phyloP scores from a whole-genome alignment of 2,797 vertebrate genomes.

The Myiotriccus ornatus region DNA sequence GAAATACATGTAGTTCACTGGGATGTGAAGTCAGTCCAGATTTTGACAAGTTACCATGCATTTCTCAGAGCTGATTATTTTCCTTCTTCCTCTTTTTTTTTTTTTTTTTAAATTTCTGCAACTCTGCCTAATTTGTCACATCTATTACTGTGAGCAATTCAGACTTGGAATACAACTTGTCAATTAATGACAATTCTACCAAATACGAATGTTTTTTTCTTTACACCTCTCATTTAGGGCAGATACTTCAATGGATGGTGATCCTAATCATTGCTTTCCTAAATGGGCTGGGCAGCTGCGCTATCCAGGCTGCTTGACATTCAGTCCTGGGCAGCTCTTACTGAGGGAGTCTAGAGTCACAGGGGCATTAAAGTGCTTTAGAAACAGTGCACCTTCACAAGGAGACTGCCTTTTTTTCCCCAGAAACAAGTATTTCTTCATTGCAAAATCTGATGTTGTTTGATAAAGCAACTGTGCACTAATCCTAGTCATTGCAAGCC shows the following conservation, averaged over 20 bases:
- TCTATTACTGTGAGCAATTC: background rate
- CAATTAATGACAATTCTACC: accelerated
- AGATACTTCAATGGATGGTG: background rate
- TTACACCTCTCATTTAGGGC: background rate
- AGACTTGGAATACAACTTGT: background rate
- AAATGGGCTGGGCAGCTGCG: background rate
- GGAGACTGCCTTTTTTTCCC: background rate
- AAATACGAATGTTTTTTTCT: background rate
- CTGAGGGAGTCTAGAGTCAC: background rate
- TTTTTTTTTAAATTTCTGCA: background rate
- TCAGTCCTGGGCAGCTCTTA: accelerated
- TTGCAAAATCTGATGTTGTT: background rate
- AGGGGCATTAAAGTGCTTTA: background rate
- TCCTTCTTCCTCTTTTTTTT: too few species aligned
- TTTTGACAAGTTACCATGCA: background rate
- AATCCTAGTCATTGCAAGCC: background rate
- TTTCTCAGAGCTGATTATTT: background rate
- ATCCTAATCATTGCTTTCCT: background rate
- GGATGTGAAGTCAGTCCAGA: background rate
- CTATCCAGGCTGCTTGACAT: background rate
- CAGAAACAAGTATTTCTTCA: background rate
- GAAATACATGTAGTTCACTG: background rate
- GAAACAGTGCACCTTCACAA: background rate
- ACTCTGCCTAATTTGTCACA: background rate
- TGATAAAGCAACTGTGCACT: background rate